These are phyloP conservation scores for Porites lobata DNA, from an alignment of 92 coral and sea anemone genomes.

Conservation along the genomic window DNA sequence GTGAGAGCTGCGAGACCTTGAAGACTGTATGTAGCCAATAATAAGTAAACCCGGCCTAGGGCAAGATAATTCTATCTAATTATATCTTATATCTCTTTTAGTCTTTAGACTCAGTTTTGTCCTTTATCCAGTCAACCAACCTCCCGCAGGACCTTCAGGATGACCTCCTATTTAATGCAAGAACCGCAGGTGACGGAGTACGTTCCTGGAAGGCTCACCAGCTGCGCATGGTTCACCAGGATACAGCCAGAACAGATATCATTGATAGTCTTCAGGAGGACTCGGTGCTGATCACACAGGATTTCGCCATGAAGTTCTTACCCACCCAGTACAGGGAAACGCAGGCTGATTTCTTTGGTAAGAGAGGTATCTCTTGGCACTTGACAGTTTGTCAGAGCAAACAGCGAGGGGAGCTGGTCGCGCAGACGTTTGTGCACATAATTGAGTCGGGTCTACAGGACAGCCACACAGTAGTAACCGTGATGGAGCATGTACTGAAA, in stretches of 20 bases:
- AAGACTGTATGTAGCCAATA: slow-evolving; percentile 19
- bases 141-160: slow-evolving; percentile 47
- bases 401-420: slow-evolving; percentile 20
- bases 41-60: not conserved
- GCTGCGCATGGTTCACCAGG: slow-evolving; percentile 53
- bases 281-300: slow-evolving; percentile 44
- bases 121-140: slow-evolving; percentile 31
- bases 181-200: slow-evolving; percentile 43
- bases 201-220: slow-evolving; percentile 46
- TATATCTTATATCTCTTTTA: not conserved
- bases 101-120: slow-evolving; percentile 37
- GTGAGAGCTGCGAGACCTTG: slow-evolving; percentile 52
- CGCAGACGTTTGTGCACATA: slow-evolving; percentile 72
- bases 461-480: slow-evolving; percentile 57
- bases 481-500: slow-evolving; percentile 62
- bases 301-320: slow-evolving; percentile 68
- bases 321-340: slow-evolving; percentile 53
- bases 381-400: slow-evolving; percentile 50
- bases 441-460: slow-evolving; percentile 61
- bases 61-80: not conserved
- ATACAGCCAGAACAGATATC: slow-evolving; percentile 51
- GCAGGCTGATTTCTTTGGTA: slow-evolving; percentile 66
- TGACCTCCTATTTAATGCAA: slow-evolving; percentile 44
- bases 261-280: slow-evolving; percentile 34
- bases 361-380: slow-evolving; percentile 72